Evolutionary conservation across 2,888 invertebrate species (phyloP).

Genomic region (Agonopterix alstromeriana): DNA sequence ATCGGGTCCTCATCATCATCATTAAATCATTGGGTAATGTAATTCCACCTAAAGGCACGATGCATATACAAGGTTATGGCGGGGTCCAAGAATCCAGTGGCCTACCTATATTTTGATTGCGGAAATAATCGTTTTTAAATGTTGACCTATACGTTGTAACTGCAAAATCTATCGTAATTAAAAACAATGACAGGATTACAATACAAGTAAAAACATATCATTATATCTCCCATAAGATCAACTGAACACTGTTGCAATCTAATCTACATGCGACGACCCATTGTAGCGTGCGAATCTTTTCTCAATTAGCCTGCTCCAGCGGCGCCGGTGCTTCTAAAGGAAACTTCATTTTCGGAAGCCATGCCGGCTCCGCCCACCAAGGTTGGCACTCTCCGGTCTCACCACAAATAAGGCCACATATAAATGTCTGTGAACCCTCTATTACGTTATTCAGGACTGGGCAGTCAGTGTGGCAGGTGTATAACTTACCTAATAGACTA

Average conservation of each 20-base stretch:
- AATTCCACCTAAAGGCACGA: too few relatives aligned
- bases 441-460: slow-evolving; percentile 54
- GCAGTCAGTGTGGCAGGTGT: slow-evolving; percentile 40
- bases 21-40: too few relatives aligned
- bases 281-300: slow-evolving; percentile 68
- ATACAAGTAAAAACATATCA: too few relatives aligned
- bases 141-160: too few relatives aligned
- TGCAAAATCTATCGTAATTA: too few relatives aligned
- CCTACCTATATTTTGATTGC: too few relatives aligned
- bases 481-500: slow-evolving; percentile 11
- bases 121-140: too few relatives aligned
- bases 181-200: too few relatives aligned
- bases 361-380: slow-evolving; percentile 38
- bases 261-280: slow-evolving; percentile 41
- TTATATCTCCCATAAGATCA: slow-evolving; percentile 22
- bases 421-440: slow-evolving; percentile 63
- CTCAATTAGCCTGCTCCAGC: slow-evolving; percentile 40
- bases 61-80: too few relatives aligned
- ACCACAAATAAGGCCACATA: slow-evolving; percentile 65
- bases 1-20: too few relatives aligned
- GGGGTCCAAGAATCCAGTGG: too few relatives aligned
- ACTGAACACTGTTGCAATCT: slow-evolving; percentile 37
- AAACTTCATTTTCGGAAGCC: slow-evolving; percentile 66
- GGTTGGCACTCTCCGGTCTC: slow-evolving; percentile 38
- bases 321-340: slow-evolving; percentile 33